phyloP scores from a whole-genome alignment of 2,888 invertebrate species.

The Pollenia griseotomentosa region DNA sequence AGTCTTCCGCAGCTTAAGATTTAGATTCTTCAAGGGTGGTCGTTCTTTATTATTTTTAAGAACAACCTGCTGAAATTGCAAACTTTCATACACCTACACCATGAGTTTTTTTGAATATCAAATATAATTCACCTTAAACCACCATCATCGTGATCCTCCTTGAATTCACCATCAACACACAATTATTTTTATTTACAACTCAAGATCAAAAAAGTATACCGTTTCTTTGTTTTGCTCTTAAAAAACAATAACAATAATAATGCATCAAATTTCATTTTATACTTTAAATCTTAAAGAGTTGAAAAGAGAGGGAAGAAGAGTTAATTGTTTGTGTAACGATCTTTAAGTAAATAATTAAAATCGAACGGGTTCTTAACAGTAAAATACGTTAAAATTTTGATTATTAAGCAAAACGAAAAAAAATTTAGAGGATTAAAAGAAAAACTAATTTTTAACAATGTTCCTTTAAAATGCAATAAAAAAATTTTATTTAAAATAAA shows the following conservation, averaged over 20 bases:
- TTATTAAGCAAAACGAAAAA: slow-evolving; percentile 5
- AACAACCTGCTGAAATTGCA: slow-evolving; percentile 68
- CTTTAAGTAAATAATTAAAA: slow-evolving; percentile 49
- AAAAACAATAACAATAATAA: slow-evolving; percentile 56
- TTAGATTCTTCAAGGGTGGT: slow-evolving; percentile 37
- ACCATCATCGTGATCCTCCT: slow-evolving; percentile 43
- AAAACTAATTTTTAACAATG: not conserved
- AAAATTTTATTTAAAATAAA: too few relatives aligned
- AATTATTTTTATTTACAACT: slow-evolving; percentile 25
- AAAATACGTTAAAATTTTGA: slow-evolving; percentile 15
- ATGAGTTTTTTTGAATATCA: slow-evolving; percentile 50
- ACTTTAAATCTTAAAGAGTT: not conserved
- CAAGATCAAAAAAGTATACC: slow-evolving; percentile 23
- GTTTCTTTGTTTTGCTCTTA: slow-evolving; percentile 51
- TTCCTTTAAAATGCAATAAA: too few relatives aligned
- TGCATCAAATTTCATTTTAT: slow-evolving; percentile 49
- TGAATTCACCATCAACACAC: slow-evolving; percentile 36
- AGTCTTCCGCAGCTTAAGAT: not conserved
- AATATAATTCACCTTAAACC: slow-evolving; percentile 72
- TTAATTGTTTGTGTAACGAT: not conserved
- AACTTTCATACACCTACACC: slow-evolving; percentile 52
- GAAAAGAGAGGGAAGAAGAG: not conserved
- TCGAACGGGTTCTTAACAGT: slow-evolving; percentile 9
- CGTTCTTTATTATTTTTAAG: not conserved
- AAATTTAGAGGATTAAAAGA: not conserved